These are phyloP conservation scores for Corythaeola cristata DNA, from an alignment of 2,113 vertebrate genomes.

Conservation along the genomic window DNA sequence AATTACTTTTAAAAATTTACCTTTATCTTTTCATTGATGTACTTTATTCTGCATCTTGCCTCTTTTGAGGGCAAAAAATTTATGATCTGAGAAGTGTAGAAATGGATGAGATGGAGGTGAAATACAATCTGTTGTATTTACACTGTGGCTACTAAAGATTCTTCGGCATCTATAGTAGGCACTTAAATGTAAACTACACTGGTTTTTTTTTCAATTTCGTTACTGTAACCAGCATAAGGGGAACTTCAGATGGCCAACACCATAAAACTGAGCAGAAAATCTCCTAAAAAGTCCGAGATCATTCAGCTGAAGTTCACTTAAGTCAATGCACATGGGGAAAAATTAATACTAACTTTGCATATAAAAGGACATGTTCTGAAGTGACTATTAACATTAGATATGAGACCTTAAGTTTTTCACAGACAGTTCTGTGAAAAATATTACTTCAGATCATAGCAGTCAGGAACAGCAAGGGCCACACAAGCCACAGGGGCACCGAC, in stretches of 20 bases:
- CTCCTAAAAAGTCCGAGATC: neutral
- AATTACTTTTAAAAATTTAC: neutral
- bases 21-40: neutral
- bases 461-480: neutral
- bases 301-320: rapidly evolving
- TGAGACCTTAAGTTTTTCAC: neutral
- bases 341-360: neutral
- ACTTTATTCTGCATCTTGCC: neutral
- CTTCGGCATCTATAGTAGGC: neutral
- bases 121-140: neutral
- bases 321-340: rapidly evolving
- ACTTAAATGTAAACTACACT: neutral
- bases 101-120: neutral
- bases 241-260: neutral
- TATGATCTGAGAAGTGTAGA: neutral
- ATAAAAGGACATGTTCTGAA: neutral
- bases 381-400: neutral
- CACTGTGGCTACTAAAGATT: neutral
- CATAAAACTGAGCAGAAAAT: neutral
- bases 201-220: neutral
- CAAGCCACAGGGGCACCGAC: neutral
- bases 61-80: neutral
- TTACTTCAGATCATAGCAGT: neutral
- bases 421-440: neutral
- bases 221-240: neutral